Conservation (phyloP, 2,113 vertebrate species). For the Nymphicus hollandicus region DNA sequence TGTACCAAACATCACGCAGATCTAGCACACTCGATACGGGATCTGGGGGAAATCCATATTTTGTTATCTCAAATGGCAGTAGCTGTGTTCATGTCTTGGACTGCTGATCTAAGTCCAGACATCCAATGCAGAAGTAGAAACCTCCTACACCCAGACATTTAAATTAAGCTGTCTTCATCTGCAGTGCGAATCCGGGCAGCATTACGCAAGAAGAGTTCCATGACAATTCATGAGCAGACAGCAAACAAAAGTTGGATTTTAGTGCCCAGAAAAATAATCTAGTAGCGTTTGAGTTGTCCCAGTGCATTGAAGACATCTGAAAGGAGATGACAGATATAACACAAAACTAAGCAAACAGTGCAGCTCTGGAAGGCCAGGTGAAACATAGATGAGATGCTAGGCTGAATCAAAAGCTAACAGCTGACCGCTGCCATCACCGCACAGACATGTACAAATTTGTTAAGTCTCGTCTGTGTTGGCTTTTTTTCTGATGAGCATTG, state of each 20-base stretch:
- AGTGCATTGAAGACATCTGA: not conserved
- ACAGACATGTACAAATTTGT: not conserved
- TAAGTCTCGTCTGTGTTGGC: not conserved
- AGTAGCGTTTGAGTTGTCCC: not conserved
- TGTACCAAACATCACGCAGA: not conserved
- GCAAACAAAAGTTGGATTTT: not conserved
- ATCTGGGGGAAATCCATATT: not conserved
- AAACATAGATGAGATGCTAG: not conserved
- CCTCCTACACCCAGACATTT: not conserved
- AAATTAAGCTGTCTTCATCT: not conserved
- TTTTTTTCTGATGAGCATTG: not conserved
- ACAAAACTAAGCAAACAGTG: not conserved
- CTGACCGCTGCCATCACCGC: not conserved
- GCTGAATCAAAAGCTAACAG: not conserved
- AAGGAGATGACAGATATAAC: not conserved
- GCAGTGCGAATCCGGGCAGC: not conserved
- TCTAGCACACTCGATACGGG: not conserved
- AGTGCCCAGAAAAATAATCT: not conserved
- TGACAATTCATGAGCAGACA: not conserved
- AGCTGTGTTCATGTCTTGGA: not conserved
- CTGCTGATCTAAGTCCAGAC: not conserved
- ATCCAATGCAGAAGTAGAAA: not conserved
- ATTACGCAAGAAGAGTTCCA: not conserved
- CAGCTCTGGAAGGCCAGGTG: not conserved
- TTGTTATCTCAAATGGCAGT: not conserved